Percentiles rank a stretch among this genome's conserved stretches.
Conservation (phyloP, 1,140 invertebrate species). For the Micrasema longulum region DNA sequence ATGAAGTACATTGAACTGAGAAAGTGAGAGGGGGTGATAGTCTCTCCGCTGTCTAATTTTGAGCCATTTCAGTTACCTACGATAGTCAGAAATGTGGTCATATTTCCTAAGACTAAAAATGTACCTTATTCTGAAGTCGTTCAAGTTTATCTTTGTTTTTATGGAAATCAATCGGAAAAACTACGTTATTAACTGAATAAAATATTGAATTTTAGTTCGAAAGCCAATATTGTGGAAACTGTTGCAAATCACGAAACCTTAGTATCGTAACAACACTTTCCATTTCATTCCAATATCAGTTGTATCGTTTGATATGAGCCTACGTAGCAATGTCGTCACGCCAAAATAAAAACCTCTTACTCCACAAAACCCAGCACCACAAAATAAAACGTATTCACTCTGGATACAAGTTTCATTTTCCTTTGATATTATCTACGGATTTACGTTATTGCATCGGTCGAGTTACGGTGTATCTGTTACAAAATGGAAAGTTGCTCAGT, state of each 20-base stretch:
- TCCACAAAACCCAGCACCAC: not conserved
- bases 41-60: too few species aligned
- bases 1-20: too few species aligned
- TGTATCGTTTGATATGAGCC: constrained; percentile 52
- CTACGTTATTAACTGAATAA: too few species aligned
- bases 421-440: not conserved
- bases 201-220: too few species aligned
- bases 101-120: too few species aligned
- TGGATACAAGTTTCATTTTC: constrained; percentile 5
- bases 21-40: too few species aligned
- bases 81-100: too few species aligned
- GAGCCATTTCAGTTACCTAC: too few species aligned
- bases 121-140: too few species aligned
- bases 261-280: constrained; percentile 51
- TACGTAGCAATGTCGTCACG: constrained; percentile 41
- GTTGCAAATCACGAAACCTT: constrained; percentile 36
- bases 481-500: constrained; percentile 52
- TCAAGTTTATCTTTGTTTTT: too few species aligned
- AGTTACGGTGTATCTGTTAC: constrained; percentile 48
- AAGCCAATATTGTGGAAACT: constrained; percentile 10
- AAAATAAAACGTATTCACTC: not conserved
- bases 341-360: not conserved
- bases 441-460: constrained; percentile 22
- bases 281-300: constrained; percentile 49
- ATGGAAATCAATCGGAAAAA: too few species aligned